phyloP scores from a whole-genome alignment of 2,113 vertebrate species.

The Percopsis transmontana region DNA sequence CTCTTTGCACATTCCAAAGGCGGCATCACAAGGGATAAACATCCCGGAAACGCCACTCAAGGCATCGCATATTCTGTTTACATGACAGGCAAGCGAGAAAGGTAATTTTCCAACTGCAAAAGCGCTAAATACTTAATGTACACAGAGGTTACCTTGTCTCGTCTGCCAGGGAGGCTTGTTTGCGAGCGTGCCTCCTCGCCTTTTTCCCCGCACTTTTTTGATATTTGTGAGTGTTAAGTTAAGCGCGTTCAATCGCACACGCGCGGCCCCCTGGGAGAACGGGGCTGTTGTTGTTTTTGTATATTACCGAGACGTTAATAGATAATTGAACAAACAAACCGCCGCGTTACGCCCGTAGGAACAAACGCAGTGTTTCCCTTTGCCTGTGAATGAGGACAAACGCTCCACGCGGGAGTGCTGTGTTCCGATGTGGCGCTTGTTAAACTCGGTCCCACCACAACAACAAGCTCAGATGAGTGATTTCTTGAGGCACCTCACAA shows the following conservation, averaged over 20 bases:
- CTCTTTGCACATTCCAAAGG: conserved; percentile 65
- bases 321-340: conserved; percentile 79
- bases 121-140: conserved; percentile 82
- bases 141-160: conserved; percentile 69
- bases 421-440: conserved; percentile 6
- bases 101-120: conserved; percentile 76
- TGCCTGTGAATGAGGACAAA: conserved; percentile 60
- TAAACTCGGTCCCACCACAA: conserved; percentile 17
- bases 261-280: conserved; percentile 58
- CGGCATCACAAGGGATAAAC: conserved; percentile 75
- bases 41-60: conserved; percentile 76
- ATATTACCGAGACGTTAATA: conserved; percentile 67
- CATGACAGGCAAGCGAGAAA: conserved; percentile 75
- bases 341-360: conserved; percentile 51
- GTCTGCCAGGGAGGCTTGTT: conserved; percentile 68
- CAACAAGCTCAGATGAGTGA: conserved; percentile 27
- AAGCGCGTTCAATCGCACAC: conserved; percentile 55
- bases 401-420: conserved; percentile 29
- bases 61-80: conserved; percentile 81
- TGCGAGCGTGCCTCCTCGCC: conserved; percentile 50
- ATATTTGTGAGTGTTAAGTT: conserved; percentile 67
- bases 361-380: conserved; percentile 11
- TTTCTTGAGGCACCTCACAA: too few species aligned
- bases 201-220: conserved; percentile 66
- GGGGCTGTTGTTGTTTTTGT: conserved; percentile 37